Conservation (phyloP, 2,797 vertebrate genomes). For the Schizothorax lantsangensis region DNA sequence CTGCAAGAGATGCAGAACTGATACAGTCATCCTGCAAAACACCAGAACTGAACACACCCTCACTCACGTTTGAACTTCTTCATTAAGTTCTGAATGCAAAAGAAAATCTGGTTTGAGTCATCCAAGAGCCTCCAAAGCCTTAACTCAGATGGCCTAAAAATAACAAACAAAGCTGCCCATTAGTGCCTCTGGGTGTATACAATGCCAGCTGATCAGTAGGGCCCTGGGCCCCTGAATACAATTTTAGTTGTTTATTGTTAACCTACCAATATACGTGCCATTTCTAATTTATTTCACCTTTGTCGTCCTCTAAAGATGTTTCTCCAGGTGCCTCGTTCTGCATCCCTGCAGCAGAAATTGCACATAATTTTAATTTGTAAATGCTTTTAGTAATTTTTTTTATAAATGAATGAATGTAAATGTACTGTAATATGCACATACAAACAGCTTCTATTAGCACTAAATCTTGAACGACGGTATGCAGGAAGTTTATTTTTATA, state of each 20-base stretch:
- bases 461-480: background rate
- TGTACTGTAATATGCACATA: background rate
- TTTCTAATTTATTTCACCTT: background rate
- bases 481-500: background rate
- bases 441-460: background rate
- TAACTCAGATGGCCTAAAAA: background rate
- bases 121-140: background rate
- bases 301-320: background rate
- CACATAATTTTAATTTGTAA: background rate
- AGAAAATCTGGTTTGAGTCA: background rate
- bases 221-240: background rate
- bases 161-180: background rate
- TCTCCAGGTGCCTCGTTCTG: background rate
- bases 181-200: background rate
- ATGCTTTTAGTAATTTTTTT: background rate
- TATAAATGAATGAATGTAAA: background rate
- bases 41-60: slow-evolving; percentile 27
- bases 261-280: background rate
- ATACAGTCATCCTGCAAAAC: slow-evolving; percentile 12
- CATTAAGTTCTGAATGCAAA: background rate
- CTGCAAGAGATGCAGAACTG: background rate
- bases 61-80: background rate
- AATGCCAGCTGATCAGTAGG: background rate
- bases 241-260: background rate
- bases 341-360: background rate